phyloP scores from a whole-genome alignment of 2,113 vertebrate genomes.

The Rhynchomys soricoides region DNA sequence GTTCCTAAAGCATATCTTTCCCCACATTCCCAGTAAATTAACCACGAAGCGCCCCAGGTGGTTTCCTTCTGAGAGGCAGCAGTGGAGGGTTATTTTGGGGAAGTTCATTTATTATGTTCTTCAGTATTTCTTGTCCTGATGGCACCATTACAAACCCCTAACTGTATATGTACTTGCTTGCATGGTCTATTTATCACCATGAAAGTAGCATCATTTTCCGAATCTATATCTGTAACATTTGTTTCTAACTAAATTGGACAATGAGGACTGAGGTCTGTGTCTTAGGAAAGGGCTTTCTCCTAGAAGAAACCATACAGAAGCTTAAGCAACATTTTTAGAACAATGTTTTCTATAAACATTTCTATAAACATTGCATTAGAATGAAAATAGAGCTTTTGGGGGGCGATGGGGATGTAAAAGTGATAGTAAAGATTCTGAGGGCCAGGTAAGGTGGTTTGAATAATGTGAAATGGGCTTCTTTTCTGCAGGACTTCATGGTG shows the following conservation, averaged over 20 bases:
- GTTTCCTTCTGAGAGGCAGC: neutral
- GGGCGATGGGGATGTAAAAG: neutral
- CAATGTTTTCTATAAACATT: constrained; percentile 41
- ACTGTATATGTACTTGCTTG: neutral
- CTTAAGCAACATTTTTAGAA: neutral
- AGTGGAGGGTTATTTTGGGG: neutral
- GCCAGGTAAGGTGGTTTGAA: neutral
- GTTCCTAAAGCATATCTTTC: constrained; percentile 11
- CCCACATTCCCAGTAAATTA: neutral
- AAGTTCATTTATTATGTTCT: neutral
- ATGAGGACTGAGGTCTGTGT: neutral
- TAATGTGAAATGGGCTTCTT: neutral
- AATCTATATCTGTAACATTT: neutral
- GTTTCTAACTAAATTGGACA: neutral
- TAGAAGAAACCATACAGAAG: neutral
- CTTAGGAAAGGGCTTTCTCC: neutral
- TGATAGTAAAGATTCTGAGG: neutral
- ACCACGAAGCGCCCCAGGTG: neutral
- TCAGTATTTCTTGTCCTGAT: neutral
- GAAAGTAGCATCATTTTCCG: neutral
- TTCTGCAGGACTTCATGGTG: neutral
- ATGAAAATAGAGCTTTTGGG: neutral
- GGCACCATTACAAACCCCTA: neutral
- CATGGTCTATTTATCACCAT: neutral
- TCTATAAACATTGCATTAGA: constrained; percentile 2